phyloP scores from a whole-genome alignment of 2,113 vertebrate species.

The Argyrosomus japonicus region DNA sequence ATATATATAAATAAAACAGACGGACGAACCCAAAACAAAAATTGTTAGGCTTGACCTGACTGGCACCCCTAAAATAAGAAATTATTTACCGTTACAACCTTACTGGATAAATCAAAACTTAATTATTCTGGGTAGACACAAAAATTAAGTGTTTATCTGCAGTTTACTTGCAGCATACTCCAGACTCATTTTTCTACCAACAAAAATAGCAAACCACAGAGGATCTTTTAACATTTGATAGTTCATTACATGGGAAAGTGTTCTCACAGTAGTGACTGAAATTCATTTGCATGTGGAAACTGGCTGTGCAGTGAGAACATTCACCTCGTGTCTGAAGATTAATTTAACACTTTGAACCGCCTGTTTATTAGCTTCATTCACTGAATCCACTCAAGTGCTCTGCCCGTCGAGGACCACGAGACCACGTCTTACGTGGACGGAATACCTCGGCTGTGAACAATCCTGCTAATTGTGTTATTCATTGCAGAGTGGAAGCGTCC shows the following conservation, averaged over 20 bases:
- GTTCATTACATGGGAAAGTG: background rate
- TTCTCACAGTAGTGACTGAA: background rate
- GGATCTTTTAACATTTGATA: too few relatives aligned
- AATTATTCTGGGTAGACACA: too few relatives aligned
- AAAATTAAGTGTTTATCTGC: too few relatives aligned
- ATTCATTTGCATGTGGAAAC: constrained; percentile 2
- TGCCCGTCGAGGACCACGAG: background rate
- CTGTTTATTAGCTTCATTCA: constrained; percentile 18
- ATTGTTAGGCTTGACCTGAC: too few relatives aligned
- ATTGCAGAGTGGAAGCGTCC: background rate
- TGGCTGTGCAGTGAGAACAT: constrained; percentile 12
- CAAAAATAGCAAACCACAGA: too few relatives aligned
- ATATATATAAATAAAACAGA: too few relatives aligned
- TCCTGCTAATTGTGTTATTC: constrained; percentile 1
- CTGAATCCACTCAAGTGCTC: constrained; percentile 1
- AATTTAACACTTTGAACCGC: background rate
- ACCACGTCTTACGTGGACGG: background rate
- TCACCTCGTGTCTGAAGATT: constrained; percentile 23
- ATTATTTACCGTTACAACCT: too few relatives aligned
- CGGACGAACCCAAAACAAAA: too few relatives aligned
- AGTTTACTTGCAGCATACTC: too few relatives aligned
- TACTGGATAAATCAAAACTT: too few relatives aligned
- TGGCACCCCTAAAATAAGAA: too few relatives aligned
- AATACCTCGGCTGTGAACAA: background rate
- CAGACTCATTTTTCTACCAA: too few relatives aligned